Base-by-base conservation (phyloP, 92 coral and sea anemone species). In the Phymanthus crucifer region DNA sequence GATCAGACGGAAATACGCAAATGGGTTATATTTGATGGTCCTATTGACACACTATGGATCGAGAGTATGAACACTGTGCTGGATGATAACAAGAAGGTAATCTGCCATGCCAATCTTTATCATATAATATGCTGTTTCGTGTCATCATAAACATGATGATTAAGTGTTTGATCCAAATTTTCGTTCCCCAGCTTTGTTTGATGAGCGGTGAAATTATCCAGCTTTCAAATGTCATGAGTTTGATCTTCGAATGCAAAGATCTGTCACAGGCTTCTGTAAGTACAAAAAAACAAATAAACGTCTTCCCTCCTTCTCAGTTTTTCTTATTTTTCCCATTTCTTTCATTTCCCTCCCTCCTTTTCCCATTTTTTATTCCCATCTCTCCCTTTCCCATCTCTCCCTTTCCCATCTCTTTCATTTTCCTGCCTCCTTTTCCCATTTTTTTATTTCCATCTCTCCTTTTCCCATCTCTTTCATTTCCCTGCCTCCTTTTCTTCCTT, bases 161-260 rank as follows among this genome's bases (percentile, higher is more conserved):
- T 6, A 38, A 38, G 43, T 3, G 4, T 38, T 38, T n/a, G n/a
- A n/a, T n/a, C n/a, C n/a, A n/a, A n/a, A n/a, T n/a, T n/a, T n/a
- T n/a, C n/a, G n/a, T n/a, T n/a, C n/a, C 26, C 8, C 26, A 95
- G 99, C 85, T 95, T 67, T 95, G 99, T 77, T 69, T 95, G 88
- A 95, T 95, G 99, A 95, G 99, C 77, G 99, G 99, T 35, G 99
- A 95, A 75, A 95, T 95, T 67, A 95, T 95, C 78, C 99, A 95
- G 88, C 79, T 95, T 66, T 95, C 99, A 27, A 95, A 95, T 74
- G 96, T 91, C 50, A 95, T 95, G 99, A 95, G 99, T 81, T 87
- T 95, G 86, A 95, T 95, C 82, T 95, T 95, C 65, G 99, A 95
- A 83, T 95, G 99, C 77, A 90, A 98, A 66, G 99, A 95, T 74